Evolutionary conservation across 2,113 vertebrate species (phyloP).

Genomic region (Saguinus midas): DNA sequence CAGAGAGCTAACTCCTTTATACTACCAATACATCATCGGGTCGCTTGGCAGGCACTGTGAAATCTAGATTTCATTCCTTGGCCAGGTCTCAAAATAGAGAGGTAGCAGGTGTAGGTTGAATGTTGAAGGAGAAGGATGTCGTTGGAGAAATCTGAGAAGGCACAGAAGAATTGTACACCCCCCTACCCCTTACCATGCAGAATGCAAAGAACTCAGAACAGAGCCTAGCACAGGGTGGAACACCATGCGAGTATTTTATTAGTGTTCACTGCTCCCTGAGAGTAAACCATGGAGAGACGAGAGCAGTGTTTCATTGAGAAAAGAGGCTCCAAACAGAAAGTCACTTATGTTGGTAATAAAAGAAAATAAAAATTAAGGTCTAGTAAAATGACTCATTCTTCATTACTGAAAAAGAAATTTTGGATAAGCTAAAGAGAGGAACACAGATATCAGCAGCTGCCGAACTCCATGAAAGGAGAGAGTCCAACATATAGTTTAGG

Average conservation of each 20-base stretch:
- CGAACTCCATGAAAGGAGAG: background rate
- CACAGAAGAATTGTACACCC: too few relatives aligned
- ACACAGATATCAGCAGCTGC: background rate
- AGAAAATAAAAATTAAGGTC: constrained; percentile 6
- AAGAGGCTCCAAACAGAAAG: background rate
- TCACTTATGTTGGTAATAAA: background rate
- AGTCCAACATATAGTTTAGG: background rate
- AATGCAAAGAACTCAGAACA: background rate
- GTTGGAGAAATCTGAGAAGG: background rate
- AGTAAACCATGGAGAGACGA: background rate
- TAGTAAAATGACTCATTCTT: constrained; percentile 3
- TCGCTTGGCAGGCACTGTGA: background rate
- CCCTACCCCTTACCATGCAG: too few relatives aligned
- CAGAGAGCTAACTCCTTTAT: background rate
- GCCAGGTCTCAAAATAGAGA: background rate
- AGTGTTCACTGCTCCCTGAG: background rate
- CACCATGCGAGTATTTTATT: background rate
- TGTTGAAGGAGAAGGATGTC: background rate
- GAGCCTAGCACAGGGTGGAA: background rate
- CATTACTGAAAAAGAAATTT: background rate
- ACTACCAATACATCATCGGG: background rate
- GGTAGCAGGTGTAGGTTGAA: background rate
- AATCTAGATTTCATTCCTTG: background rate
- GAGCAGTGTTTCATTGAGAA: background rate
- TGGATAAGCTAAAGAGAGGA: background rate